Evolutionary conservation across 2,797 vertebrate species (phyloP), one percentile per base, ranked within the genome.

Genomic region (Champsocephalus gunnari): DNA sequence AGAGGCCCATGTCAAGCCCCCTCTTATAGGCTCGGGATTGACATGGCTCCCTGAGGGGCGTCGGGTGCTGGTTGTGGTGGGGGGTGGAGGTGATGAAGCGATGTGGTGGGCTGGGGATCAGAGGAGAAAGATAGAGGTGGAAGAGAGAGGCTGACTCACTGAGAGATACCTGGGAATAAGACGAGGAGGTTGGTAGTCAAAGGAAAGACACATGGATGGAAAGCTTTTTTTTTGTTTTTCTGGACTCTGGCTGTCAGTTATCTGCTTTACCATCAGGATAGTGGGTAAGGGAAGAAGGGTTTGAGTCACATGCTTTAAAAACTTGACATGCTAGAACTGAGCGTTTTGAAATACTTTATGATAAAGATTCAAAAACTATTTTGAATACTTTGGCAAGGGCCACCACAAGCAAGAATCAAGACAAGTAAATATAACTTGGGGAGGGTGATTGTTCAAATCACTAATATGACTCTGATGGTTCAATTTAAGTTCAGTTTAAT

Each of bases 1-100:
- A 0, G 59, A 77, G 81, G 57, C 79, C 69, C 68, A 59, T 16
- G 63, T 84, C 82, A 86, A 81, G 63, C 73, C 66, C 76, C 34
- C 38, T 81, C 65, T 76, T 84, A 86, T 44, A 50, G 84, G 72
- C 63, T 71, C 50, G 77, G 64, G 85, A 90, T 87, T 90, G 91
- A 89, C 86, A 85, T 19, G 55, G 76, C 78, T 89, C 88, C 86
- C 87, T 7, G 12, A 62, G 82, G 80, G 79, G 56, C 50, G 41
- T 67, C 56, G 47, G 71, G 69, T 71, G 56, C 28, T 64, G 61
- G 45, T 65, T 77, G 44, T 43, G 51, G 48, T 24, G 44, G 70
- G 65, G 41, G 49, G 57, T 28, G 66, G 21, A 55, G 47, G 50
- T 24, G 64, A 64, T 51, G 66, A 73, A 64, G 74, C 51, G 43